Conservation (phyloP, 2,797 vertebrate genomes). For the Anguilla marmorata region DNA sequence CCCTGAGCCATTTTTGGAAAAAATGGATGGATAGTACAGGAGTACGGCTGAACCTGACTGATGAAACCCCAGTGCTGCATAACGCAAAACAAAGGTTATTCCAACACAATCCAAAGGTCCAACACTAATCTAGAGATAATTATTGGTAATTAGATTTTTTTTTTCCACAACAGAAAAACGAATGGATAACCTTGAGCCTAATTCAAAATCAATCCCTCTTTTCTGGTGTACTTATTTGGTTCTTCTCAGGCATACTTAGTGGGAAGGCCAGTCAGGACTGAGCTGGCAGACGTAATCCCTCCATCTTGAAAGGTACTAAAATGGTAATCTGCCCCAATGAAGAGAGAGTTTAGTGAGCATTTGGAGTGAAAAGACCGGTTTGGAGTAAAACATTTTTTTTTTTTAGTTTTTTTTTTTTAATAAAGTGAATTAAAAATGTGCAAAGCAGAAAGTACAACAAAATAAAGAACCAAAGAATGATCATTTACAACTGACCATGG, state of each 20-base stretch:
- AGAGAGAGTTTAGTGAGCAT: not conserved
- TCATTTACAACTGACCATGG: not conserved
- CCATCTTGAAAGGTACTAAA: not conserved
- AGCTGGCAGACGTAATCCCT: not conserved
- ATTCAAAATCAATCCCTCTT: not conserved
- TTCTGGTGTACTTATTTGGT: not conserved
- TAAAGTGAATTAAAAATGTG: not conserved
- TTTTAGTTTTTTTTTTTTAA: not conserved
- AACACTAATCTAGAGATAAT: not conserved
- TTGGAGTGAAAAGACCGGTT: not conserved
- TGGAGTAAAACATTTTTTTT: not conserved
- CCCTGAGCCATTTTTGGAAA: not conserved
- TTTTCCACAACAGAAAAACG: not conserved
- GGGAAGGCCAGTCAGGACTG: not conserved
- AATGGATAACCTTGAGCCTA: not conserved
- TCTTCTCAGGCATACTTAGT: not conserved
- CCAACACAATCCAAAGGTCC: not conserved
- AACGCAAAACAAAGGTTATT: not conserved
- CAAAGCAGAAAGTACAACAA: not conserved
- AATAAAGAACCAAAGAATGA: not conserved
- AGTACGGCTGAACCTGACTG: not conserved
- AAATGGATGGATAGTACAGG: not conserved
- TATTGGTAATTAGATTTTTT: not conserved
- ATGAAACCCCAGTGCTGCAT: not conserved
- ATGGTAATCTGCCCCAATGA: not conserved